A percentile compares a stretch with the other conserved stretches of the same genome.
Conservation (phyloP, 2,888 invertebrate genomes). For the Drosophila pegasa region DNA sequence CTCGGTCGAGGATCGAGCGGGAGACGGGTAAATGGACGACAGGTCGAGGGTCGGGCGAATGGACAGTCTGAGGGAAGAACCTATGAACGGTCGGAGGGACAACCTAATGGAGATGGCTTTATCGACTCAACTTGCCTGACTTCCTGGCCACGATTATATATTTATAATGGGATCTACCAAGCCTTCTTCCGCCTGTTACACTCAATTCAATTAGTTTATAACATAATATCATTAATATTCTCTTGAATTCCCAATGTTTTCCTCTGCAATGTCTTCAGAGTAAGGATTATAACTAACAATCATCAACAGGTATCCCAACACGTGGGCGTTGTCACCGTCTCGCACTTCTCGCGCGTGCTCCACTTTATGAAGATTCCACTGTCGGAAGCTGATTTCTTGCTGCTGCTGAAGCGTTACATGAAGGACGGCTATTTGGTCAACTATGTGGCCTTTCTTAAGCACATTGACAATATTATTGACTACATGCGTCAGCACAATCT, state of each 20-base stretch:
- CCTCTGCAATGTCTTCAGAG: background rate
- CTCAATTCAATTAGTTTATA: too few species aligned
- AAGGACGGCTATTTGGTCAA: slow-evolving; percentile 92
- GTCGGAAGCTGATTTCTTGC: slow-evolving; percentile 89
- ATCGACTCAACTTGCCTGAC: too few species aligned
- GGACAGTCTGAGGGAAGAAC: too few species aligned
- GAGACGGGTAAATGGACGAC: too few species aligned
- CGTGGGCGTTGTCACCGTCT: slow-evolving; percentile 90
- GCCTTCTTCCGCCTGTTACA: too few species aligned
- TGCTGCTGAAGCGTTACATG: slow-evolving; percentile 90
- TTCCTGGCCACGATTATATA: too few species aligned
- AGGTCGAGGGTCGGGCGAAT: too few species aligned
- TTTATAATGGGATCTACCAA: too few species aligned
- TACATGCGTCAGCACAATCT: slow-evolving; percentile 87
- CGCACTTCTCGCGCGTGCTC: slow-evolving; percentile 91
- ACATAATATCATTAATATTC: too few species aligned
- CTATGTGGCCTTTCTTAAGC: slow-evolving; percentile 90
- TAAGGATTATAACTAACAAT: background rate
- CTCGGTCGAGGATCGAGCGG: too few species aligned
- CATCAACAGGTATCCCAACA: slow-evolving; percentile 89
- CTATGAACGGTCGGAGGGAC: background rate
- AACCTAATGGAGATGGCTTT: too few species aligned
- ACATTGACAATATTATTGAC: slow-evolving; percentile 88
- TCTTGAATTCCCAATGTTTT: too few species aligned
- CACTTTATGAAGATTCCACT: slow-evolving; percentile 89